Evolutionary conservation across 2,888 invertebrate species (phyloP).

Genomic region (Cephus pulcher): DNA sequence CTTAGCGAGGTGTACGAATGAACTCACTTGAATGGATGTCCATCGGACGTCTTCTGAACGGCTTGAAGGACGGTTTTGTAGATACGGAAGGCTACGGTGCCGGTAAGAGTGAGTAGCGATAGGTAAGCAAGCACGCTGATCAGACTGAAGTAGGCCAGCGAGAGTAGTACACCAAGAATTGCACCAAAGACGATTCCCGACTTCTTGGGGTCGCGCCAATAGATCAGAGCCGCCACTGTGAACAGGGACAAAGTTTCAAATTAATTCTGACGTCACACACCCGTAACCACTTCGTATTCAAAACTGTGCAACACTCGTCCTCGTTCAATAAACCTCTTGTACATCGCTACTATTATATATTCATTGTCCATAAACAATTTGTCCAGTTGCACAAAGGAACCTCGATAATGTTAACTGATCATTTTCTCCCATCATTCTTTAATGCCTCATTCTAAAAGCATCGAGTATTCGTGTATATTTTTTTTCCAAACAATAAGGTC

Average conservation of each 20-base stretch:
- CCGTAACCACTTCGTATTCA: not conserved
- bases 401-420: not conserved
- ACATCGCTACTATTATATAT: not conserved
- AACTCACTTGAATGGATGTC: conserved; percentile 97
- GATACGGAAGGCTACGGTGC: conserved; percentile 93
- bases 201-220: conserved; percentile 97
- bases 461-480: not conserved
- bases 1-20: not conserved
- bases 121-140: conserved; percentile 95
- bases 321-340: not conserved
- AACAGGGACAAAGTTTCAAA: not conserved
- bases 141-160: conserved; percentile 94
- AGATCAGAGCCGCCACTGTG: conserved; percentile 93
- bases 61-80: conserved; percentile 96
- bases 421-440: not conserved
- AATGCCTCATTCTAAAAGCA: not conserved
- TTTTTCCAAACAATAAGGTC: not conserved
- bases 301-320: not conserved
- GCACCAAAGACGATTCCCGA: conserved; percentile 94
- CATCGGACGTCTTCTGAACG: conserved; percentile 95
- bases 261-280: not conserved
- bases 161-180: conserved; percentile 88
- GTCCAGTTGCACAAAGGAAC: not conserved
- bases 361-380: not conserved
- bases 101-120: conserved; percentile 85